A percentile compares a stretch with the other conserved stretches of the same genome.
These are phyloP conservation scores for Diuraphis noxia DNA, from an alignment of 1,140 invertebrate species.

Conservation along the genomic window DNA sequence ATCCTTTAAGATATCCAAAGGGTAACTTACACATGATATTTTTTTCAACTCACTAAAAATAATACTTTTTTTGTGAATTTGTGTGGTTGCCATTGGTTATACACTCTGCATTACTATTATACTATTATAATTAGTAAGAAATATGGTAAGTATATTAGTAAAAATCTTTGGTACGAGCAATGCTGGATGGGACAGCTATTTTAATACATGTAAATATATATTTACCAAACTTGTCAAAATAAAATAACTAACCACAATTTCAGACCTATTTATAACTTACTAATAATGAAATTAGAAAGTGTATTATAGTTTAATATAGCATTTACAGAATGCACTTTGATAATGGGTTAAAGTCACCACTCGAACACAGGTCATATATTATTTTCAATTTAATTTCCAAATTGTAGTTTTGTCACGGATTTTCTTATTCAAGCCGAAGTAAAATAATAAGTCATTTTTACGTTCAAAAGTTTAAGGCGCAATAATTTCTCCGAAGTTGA, in stretches of 20 bases:
- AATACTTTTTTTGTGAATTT: no score
- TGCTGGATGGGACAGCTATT: no score
- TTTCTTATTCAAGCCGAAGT: neutral
- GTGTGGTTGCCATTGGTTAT: no score
- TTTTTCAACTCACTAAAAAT: no score
- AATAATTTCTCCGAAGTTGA: neutral
- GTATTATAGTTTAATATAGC: neutral
- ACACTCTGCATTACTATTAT: no score
- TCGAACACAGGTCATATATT: neutral
- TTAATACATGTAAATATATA: no score
- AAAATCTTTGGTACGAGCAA: no score
- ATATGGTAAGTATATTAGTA: no score
- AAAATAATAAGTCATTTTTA: neutral
- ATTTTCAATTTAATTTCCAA: neutral
- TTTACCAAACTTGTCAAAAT: neutral
- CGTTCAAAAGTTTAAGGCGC: neutral
- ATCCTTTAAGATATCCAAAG: no score
- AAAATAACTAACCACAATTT: neutral
- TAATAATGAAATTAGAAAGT: neutral
- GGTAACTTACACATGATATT: no score
- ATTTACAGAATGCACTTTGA: neutral
- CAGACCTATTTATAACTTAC: neutral
- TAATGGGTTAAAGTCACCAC: neutral
- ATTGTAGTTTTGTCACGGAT: neutral
- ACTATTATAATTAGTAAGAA: no score